Evolutionary conservation across 1,140 invertebrate genomes (phyloP), one percentile per base, ranked within the genome.

Genomic region (Drosophila suzukii): DNA sequence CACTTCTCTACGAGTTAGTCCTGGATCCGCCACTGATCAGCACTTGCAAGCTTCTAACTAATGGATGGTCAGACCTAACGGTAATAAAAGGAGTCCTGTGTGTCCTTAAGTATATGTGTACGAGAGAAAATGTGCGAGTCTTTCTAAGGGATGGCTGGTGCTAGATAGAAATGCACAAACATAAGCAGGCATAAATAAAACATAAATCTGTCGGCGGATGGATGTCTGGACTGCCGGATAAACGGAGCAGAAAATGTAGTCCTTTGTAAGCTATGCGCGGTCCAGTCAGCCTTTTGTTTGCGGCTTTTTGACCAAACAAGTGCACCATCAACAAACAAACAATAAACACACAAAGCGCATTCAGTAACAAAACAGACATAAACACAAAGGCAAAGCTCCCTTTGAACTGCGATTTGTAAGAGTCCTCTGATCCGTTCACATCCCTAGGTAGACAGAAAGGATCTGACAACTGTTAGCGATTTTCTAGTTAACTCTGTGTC

Each of bases 221-320:
- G 65, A 49, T 12, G 61, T 54, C 61, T 43, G 46, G 20, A 24
- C 36, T 17, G 32, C 32, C 30, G 62, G 60, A 63, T 66, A 68
- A 53, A 66, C 38, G 46, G 27, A 49, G 38, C 44, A 60, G 27
- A 44, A 58, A 68, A 13, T 66, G 15, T 58, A 30, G 38, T 80
- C 34, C 59, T 70, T 44, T 49, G 75, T 57, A 41, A 50, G 67
- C 34, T 70, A 27, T 61, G 43, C 50, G 59, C 36, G 62, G 66
- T 75, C 63, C 74, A 71, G 68, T 71, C 66, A 51, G 51, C 75
- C 81, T 68, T 88, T 85, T 85, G 83, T 88, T 60, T 54, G 82
- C 71, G 75, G 75, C 78, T 86, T 85, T 85, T 85, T 88, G 83
- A 75, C 78, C 75, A 82, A 85, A 88, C 83, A 88, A 88, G 82